These are phyloP conservation scores for Pyrgilauda ruficollis DNA, from an alignment of 2,113 vertebrate species.

Conservation along the genomic window DNA sequence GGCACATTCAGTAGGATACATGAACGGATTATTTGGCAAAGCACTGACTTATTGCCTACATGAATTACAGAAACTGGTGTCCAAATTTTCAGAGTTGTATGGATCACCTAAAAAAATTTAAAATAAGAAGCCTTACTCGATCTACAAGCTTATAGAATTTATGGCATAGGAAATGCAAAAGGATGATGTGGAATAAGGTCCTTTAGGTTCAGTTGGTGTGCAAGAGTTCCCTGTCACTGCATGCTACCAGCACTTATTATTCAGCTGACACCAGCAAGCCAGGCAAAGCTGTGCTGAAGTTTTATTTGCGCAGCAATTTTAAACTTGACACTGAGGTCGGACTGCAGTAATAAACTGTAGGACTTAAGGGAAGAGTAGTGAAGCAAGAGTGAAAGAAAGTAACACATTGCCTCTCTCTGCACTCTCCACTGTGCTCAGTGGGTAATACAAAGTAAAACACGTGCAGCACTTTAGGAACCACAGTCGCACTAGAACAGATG, in stretches of 20 bases:
- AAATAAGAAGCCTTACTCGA: not conserved
- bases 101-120: not conserved
- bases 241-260: not conserved
- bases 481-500: not conserved
- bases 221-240: not conserved
- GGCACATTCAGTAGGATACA: not conserved
- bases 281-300: not conserved
- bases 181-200: not conserved
- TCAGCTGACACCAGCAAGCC: not conserved
- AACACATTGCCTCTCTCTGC: not conserved
- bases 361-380: not conserved
- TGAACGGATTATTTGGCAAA: not conserved
- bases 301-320: not conserved
- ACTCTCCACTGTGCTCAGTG: not conserved
- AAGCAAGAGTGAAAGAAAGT: not conserved
- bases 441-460: fast-evolving
- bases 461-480: not conserved
- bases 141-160: not conserved
- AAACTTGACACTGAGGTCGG: not conserved
- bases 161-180: not conserved
- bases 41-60: not conserved
- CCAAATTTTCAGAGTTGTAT: not conserved
- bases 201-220: not conserved
- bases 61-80: not conserved
- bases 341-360: not conserved